A percentile compares a stretch with the other conserved stretches of the same genome.
Conservation (phyloP, 2,888 invertebrate genomes). For the Luperina nickerlii region DNA sequence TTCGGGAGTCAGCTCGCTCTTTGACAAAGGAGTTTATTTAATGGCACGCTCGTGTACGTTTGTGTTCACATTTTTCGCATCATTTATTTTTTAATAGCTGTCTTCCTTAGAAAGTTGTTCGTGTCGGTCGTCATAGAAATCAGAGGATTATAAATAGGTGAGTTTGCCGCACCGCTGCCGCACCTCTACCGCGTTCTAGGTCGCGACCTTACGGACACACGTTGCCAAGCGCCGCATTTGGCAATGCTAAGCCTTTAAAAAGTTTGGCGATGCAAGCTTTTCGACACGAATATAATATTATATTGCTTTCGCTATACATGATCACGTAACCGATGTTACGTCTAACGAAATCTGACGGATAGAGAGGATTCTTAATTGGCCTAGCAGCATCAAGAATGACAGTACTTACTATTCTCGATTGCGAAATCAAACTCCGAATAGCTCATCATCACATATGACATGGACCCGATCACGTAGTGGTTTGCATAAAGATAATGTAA, state of each 20-base stretch:
- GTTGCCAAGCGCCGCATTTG: constrained; percentile 64
- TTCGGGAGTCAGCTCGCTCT: constrained; percentile 58
- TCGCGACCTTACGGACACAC: constrained; percentile 63
- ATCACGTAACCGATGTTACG: constrained; percentile 38
- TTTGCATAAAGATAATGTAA: constrained; percentile 8
- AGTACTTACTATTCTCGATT: background rate
- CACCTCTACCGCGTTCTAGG: constrained; percentile 65
- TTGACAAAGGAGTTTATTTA: constrained; percentile 62
- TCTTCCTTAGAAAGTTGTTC: constrained; percentile 51
- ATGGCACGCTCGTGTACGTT: constrained; percentile 52
- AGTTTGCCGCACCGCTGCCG: constrained; percentile 64
- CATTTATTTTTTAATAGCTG: constrained; percentile 59
- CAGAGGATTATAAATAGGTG: constrained; percentile 52
- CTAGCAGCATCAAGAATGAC: background rate
- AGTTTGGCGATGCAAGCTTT: constrained; percentile 58
- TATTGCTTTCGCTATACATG: constrained; percentile 26
- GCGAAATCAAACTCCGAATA: background rate
- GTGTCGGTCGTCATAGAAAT: constrained; percentile 50
- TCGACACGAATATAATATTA: constrained; percentile 26
- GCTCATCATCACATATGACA: constrained; percentile 6
- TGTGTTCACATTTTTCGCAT: constrained; percentile 52
- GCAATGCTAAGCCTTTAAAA: constrained; percentile 57
- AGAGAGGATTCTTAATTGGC: constrained; percentile 14
- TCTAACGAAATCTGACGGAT: constrained; percentile 23
- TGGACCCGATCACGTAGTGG: background rate